Conservation (phyloP, 2,113 vertebrate genomes). For the Ranitomeya imitator region DNA sequence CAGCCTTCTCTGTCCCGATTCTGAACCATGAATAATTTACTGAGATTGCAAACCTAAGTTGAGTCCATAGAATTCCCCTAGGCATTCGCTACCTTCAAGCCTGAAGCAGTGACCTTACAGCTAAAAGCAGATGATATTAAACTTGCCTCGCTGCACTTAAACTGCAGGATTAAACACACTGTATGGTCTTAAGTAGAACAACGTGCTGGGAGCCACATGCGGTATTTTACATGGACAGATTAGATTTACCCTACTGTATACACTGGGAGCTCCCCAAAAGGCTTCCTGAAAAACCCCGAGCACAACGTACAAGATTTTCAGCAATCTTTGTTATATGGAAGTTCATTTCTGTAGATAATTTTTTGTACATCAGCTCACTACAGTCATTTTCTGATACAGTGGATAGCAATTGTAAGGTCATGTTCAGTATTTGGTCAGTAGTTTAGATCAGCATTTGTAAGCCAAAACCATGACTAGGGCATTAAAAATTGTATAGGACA, state of each 20-base stretch:
- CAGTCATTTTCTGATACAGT: background rate
- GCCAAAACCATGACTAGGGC: too few relatives aligned
- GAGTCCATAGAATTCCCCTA: constrained; percentile 40
- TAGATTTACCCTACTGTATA: constrained; percentile 16
- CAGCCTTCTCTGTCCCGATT: constrained; percentile 52
- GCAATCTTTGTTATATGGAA: background rate
- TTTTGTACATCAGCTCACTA: background rate
- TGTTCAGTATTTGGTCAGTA: too few relatives aligned
- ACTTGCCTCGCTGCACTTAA: constrained; percentile 50
- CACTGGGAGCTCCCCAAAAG: background rate
- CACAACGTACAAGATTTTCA: background rate
- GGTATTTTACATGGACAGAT: background rate
- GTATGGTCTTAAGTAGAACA: constrained; percentile 39
- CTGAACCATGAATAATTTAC: constrained; percentile 56
- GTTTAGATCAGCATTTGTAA: too few relatives aligned
- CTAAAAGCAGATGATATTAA: constrained; percentile 57
- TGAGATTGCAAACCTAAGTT: constrained; percentile 51
- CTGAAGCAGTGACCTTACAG: constrained; percentile 56
- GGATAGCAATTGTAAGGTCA: too few relatives aligned
- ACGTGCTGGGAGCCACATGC: background rate
- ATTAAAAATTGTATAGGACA: too few relatives aligned
- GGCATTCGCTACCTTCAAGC: constrained; percentile 53
- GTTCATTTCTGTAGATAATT: background rate
- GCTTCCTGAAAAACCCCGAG: background rate
- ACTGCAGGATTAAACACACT: constrained; percentile 37